Evolutionary conservation across 2,113 vertebrate genomes (phyloP), one percentile per base, ranked within the genome.

Genomic region (Megalops atlanticus): DNA sequence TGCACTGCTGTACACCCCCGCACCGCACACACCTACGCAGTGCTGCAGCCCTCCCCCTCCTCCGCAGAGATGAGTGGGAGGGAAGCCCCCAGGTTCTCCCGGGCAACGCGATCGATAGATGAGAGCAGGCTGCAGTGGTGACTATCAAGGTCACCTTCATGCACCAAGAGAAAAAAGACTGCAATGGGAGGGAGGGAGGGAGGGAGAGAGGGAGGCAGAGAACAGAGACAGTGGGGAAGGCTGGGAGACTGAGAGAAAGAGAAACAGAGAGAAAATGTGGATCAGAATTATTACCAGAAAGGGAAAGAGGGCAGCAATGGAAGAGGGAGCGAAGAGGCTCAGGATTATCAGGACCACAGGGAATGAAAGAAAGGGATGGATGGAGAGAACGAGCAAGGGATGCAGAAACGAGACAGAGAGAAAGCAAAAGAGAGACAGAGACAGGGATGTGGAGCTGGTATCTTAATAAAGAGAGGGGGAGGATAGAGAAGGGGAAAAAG

Each of bases 141-240:
- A n/a, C 75, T 64, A n/a, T 31, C 87, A 87, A 88, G 87, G 86
- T 90, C 86, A 89, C 86, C 86, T 90, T 89, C 79, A 89, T 68
- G 78, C 36, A 72, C 24, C 43, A 21, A 31, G 43, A 38, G 45
- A 45, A 21, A 45, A 38, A 64, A 24, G n/a, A n/a, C n/a, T n/a
- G n/a, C n/a, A 68, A n/a, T 36, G 33, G 16, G 38, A 49, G 27
- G 47, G 31, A n/a, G 68, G 36, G 68, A 47, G 41, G 40, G 52
- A 43, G 39, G 15, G 72, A 74, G 24, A 68, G 38, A 45, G 40
- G 41, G 77, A 35, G 72, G 15, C 38, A 18, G 68, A 52, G 38
- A 41, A 0, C 27, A 77, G 74, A 11, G 49, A 52, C 35, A 68
- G 1, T 0, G 43, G 4, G 83, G 78, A 77, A 33, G 31, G 0